Evolutionary conservation across 1,140 invertebrate genomes (phyloP), one percentile per base, ranked within the genome.

Genomic region (Sarcophaga bullata): DNA sequence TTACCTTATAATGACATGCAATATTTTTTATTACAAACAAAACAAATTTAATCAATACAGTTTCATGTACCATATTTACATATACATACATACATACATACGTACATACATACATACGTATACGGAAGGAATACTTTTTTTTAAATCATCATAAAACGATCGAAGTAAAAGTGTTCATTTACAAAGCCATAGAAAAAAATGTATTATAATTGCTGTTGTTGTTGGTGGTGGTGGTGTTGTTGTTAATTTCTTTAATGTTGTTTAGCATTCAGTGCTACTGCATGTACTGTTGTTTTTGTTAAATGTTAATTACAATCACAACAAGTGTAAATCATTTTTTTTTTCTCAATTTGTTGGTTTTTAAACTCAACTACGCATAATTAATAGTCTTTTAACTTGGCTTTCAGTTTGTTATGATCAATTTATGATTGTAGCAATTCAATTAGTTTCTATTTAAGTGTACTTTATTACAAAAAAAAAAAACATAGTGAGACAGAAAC

Each of bases 371-470:
- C 58, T 68, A 8, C 13, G n/a, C 8, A 25, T 68, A 68, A 68
- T 68, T 68, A 68, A 68, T 68, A 10, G 62, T 68, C 7, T 68
- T 68, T 68, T 68, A 68, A 19, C 6, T 68, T 25, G 54, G 54
- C 9, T 68, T 68, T 68, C n/a, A 19, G 7, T 68, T 17, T 1
- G n/a, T 68, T 68, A 9, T 68, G 62, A 68, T 68, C 8, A 25
- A 25, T 68, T 68, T 68, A 68, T 25, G 62, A 62, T 62, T 62
- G n/a, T 17, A 8, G 58, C 17, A 68, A 37, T 37, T 37, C 25
- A 37, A 37, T 37, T 37, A 37, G 25, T 37, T 37, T 19, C 5
- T 68, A 17, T 19, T 68, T 68, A 9, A n/a, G 58, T n/a, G 19
- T 68, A 68, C 15, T 68, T 4, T 37, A 37, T 37, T 37, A 37